phyloP scores from a whole-genome alignment of 2,797 vertebrate species.

The Dendrocincla tyrannina region DNA sequence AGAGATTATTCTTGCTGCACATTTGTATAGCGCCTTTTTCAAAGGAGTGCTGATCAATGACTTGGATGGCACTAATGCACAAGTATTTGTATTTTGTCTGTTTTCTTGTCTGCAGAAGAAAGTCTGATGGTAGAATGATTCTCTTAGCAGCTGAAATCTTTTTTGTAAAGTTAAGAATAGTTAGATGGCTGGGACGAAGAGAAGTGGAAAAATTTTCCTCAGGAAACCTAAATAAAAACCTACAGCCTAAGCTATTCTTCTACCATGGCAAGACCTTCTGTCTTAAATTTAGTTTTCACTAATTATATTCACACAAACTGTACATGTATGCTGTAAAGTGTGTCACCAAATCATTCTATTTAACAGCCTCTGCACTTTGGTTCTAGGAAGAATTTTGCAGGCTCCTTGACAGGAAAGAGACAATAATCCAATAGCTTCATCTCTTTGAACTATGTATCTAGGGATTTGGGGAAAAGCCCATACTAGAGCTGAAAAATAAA shows the following conservation, averaged over 20 bases:
- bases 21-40: neutral
- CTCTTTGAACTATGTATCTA: neutral
- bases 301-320: neutral
- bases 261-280: neutral
- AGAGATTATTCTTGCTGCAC: fast-evolving
- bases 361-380: neutral
- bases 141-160: neutral
- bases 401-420: neutral
- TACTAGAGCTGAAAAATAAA: slow-evolving; percentile 2
- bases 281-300: slow-evolving; percentile 3
- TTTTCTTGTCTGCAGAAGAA: neutral
- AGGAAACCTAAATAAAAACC: neutral
- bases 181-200: neutral
- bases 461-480: neutral
- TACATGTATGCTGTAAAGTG: neutral
- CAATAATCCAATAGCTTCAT: neutral
- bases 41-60: neutral
- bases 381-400: neutral
- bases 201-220: neutral
- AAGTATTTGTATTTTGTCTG: neutral
- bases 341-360: neutral
- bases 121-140: neutral
- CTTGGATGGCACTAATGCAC: fast-evolving
- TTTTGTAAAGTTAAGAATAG: neutral
- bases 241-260: neutral